These are phyloP conservation scores for Lithophane ornitopus DNA, from an alignment of 2,888 invertebrate genomes.

Conservation along the genomic window DNA sequence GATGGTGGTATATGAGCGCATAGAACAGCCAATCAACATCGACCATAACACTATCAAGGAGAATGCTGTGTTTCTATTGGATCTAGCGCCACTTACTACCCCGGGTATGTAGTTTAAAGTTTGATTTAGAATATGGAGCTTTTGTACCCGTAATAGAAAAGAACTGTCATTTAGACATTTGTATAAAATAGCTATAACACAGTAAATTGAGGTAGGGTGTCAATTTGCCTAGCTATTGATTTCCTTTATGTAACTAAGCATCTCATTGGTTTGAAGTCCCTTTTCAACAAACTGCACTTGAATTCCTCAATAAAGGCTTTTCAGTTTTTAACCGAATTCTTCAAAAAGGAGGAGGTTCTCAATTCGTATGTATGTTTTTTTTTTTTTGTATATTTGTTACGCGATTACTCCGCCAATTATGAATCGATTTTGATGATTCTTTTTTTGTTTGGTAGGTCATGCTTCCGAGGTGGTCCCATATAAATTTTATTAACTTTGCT, in stretches of 20 bases:
- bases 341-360: too few relatives aligned
- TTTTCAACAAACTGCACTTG: not conserved
- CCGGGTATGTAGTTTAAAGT: conserved; percentile 71
- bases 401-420: too few relatives aligned
- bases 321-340: too few relatives aligned
- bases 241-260: not conserved
- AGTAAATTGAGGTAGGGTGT: not conserved
- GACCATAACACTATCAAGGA: conserved; percentile 95
- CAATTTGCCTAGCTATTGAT: not conserved
- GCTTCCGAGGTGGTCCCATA: too few relatives aligned
- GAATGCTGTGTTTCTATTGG: conserved; percentile 98
- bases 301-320: not conserved
- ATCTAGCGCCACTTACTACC: conserved; percentile 94
- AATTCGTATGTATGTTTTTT: too few relatives aligned
- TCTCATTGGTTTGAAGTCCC: not conserved
- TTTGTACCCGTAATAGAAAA: too few relatives aligned
- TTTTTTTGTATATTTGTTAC: too few relatives aligned
- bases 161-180: not conserved
- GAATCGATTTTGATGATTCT: too few relatives aligned
- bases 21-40: conserved; percentile 70
- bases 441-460: too few relatives aligned
- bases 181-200: not conserved
- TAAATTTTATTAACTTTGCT: too few relatives aligned
- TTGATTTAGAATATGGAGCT: not conserved
- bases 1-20: conserved; percentile 66